Conservation (phyloP, 2,797 vertebrate species). For the Notolabrus celidotus region DNA sequence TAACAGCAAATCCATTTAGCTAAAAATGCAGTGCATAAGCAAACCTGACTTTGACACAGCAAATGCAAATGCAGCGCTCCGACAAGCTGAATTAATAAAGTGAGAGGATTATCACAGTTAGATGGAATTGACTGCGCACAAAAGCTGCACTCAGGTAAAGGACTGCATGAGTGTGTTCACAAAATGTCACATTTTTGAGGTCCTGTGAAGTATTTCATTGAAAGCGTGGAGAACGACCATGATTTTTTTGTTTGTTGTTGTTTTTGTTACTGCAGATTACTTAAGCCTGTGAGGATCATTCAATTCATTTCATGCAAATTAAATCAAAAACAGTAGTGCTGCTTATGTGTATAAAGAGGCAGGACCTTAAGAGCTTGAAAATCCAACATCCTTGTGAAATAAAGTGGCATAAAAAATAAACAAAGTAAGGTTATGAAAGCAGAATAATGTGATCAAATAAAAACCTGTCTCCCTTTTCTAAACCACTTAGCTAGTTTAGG, state of each 20-base stretch:
- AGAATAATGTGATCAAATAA: neutral
- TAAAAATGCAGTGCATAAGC: constrained; percentile 39
- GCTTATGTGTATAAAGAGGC: constrained; percentile 11
- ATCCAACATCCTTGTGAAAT: constrained; percentile 7
- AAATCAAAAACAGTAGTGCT: neutral
- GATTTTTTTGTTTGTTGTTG: neutral
- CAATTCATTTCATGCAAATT: neutral
- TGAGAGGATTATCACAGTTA: constrained; percentile 29
- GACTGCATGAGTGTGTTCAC: neutral
- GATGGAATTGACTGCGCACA: constrained; percentile 30
- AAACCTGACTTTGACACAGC: constrained; percentile 18
- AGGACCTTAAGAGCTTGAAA: constrained; percentile 3
- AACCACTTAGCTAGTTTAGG: constrained; percentile 13
- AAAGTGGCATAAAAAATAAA: neutral
- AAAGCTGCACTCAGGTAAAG: constrained; percentile 31
- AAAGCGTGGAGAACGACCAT: constrained; percentile 20
- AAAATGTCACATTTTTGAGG: constrained; percentile 16
- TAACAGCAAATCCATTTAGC: constrained; percentile 52
- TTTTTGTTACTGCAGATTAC: constrained; percentile 17
- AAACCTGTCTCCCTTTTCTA: neutral
- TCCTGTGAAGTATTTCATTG: constrained; percentile 13
- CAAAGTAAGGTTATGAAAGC: neutral
- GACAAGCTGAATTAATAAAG: constrained; percentile 49
- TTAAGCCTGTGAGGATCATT: constrained; percentile 16
- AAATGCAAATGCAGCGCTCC: constrained; percentile 48